Conservation (phyloP, 1,140 invertebrate species). For the Aphis craccivora region DNA sequence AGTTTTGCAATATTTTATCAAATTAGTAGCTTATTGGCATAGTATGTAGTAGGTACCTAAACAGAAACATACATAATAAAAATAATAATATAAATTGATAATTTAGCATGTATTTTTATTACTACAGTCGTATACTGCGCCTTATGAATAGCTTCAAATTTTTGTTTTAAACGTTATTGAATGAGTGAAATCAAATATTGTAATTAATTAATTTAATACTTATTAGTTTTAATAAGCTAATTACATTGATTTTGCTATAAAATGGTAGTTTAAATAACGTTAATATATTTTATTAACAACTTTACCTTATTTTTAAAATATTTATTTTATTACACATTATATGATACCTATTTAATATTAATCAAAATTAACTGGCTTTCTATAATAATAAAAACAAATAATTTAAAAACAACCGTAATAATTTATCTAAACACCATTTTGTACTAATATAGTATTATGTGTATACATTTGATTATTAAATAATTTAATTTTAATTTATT, state of each 20-base stretch:
- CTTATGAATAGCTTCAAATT: too few species aligned
- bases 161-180: not conserved
- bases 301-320: not conserved
- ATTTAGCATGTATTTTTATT: not conserved
- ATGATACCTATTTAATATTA: too few species aligned
- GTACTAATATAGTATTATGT: not conserved
- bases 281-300: not conserved
- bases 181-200: not conserved
- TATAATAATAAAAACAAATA: not conserved
- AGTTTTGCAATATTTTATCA: not conserved
- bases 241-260: too few species aligned
- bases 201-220: not conserved
- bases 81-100: not conserved
- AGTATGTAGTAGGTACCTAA: too few species aligned
- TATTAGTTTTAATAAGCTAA: not conserved
- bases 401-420: not conserved
- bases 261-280: not conserved
- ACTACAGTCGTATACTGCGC: not conserved
- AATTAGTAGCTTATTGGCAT: not conserved
- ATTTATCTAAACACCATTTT: not conserved
- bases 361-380: not conserved
- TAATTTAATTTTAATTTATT: not conserved
- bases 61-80: not conserved
- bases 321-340: not conserved
- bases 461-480: not conserved